phyloP scores from a whole-genome alignment of 2,888 invertebrate genomes.

The Galerucella pusilla region DNA sequence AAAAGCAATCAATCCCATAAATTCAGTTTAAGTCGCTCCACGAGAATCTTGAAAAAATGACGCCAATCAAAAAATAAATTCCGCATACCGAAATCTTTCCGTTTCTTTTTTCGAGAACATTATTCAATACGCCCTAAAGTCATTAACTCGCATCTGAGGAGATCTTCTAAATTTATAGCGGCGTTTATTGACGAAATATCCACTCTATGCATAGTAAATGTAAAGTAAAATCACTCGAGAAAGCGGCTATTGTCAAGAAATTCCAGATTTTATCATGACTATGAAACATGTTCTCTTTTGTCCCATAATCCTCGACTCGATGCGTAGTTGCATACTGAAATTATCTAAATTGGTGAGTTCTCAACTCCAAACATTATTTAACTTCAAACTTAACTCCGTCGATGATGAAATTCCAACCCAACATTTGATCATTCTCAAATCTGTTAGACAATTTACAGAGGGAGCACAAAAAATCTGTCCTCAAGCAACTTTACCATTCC shows the following conservation, averaged over 20 bases:
- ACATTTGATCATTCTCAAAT: too few species aligned
- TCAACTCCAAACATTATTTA: background rate
- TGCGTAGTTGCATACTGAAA: conserved; percentile 19
- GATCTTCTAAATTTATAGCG: conserved; percentile 27
- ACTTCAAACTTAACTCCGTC: too few species aligned
- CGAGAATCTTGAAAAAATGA: conserved; percentile 8
- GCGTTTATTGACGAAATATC: conserved; percentile 33
- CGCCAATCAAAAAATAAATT: conserved; percentile 17
- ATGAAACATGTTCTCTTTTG: conserved; percentile 31
- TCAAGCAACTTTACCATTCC: too few species aligned
- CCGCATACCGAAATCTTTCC: conserved; percentile 4
- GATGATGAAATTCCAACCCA: too few species aligned
- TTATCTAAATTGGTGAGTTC: conserved; percentile 11
- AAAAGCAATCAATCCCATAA: conserved; percentile 1
- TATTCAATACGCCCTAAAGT: conserved; percentile 29
- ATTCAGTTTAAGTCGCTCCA: background rate
- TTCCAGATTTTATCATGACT: conserved; percentile 24
- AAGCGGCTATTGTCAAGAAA: conserved; percentile 28
- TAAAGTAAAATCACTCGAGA: conserved; percentile 30
- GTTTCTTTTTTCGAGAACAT: conserved; percentile 13
- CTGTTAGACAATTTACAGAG: too few species aligned
- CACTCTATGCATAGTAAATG: conserved; percentile 32
- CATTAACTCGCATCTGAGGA: conserved; percentile 21
- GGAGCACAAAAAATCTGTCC: too few species aligned
- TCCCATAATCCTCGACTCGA: conserved; percentile 10